Evolutionary conservation across 2,888 invertebrate species (phyloP), one percentile per base, ranked within the genome.

Genomic region (Osmoderma eremita): DNA sequence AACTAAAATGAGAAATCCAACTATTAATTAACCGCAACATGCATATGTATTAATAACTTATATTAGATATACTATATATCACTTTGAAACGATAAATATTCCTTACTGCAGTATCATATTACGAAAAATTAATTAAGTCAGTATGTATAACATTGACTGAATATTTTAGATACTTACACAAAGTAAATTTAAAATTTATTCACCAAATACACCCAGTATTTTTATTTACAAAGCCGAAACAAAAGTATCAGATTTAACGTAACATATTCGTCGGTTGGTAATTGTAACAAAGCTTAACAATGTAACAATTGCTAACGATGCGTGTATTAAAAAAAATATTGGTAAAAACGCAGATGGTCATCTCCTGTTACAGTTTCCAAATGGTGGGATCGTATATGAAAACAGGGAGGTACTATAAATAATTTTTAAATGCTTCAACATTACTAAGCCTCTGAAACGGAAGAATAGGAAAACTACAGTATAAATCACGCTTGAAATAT

Each of bases 311-410:
- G 58, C 45, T 24, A 17, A 45, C 45, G 45, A 53, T 53, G 18
- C 17, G 24, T 48, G 30, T 36, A 45, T 45, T 45, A 30, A 10
- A 45, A 48, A 58, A 61, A 61, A 15, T 22, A 30, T 61, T 8
- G 45, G 15, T 20, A 45, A 61, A 61, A 61, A 18, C 53, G 24
- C 56, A 61, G 45, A 61, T 61, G 58, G 42, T 15, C 30, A 8
- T 45, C 45, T 61, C 58, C 45, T 30, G 48, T 61, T 61, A 61
- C 58, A 17, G 58, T 48, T 61, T 61, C 53, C 45, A 17, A 61
- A 61, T 61, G 45, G 36, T 30, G 58, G n/a, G 22, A 30, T 18
- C 10, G 18, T 30, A 41, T 36, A 15, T 61, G 30, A 12, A 4
- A 10, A 0, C 58, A 61, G 58, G 42, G 18, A 10, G 45, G 58